A percentile compares a stretch with the other conserved stretches of the same genome.
phyloP scores from a whole-genome alignment of 2,888 invertebrate species.

The Lasius fuliginosus region DNA sequence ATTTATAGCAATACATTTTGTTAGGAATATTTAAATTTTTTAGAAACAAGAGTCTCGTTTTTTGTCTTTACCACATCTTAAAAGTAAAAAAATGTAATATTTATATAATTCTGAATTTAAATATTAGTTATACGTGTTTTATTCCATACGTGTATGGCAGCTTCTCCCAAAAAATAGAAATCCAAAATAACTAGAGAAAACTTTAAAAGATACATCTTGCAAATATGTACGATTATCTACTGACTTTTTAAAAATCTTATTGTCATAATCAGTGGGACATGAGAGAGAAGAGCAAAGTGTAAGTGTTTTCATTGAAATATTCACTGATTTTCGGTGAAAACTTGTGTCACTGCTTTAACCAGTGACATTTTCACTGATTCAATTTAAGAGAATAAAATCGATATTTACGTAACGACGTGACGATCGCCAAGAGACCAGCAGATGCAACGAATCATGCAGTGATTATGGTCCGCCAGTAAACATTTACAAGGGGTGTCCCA shows the following conservation, averaged over 20 bases:
- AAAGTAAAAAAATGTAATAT: neutral
- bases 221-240: neutral
- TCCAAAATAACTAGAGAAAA: neutral
- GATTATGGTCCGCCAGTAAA: neutral
- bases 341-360: neutral
- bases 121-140: neutral
- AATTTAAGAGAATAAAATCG: neutral
- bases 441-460: constrained; percentile 65
- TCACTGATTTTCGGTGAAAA: no score
- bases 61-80: neutral
- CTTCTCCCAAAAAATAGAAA: neutral
- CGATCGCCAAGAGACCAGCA: constrained; percentile 77
- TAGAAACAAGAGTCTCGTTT: neutral
- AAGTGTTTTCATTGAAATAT: no score
- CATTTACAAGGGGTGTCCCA: constrained; percentile 72
- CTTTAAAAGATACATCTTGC: neutral
- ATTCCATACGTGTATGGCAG: neutral
- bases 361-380: neutral
- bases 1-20: neutral
- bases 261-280: neutral
- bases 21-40: neutral
- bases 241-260: no score
- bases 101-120: neutral
- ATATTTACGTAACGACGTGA: constrained; percentile 76
- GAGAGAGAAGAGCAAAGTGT: no score